Evolutionary conservation across 2,113 vertebrate species (phyloP), one percentile per base, ranked within the genome.

Genomic region (Tragelaphus buxtoni): DNA sequence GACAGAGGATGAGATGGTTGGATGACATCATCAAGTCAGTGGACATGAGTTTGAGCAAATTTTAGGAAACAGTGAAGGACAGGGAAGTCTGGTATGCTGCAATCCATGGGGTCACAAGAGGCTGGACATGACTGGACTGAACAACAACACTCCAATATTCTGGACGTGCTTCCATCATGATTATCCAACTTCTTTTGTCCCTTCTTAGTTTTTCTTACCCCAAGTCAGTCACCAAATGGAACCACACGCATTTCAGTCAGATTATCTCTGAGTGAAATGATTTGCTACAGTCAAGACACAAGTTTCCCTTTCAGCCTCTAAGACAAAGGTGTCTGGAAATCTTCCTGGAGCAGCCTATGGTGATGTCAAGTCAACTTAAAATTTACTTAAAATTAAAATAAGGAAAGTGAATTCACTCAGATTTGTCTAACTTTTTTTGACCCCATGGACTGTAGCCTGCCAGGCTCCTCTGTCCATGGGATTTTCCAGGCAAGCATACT

Each of bases 341-440:
- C 32, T 55, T 56, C 28, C 60, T 88, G 18, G 51, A 88, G 20
- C 0, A 13, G 45, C 35, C 60, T 30, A 53, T 47, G 45, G 6
- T 55, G 89, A 95, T 42, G 12, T 60, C 60, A 56, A 63, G 56
- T 45, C 58, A 56, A 28, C 97, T 47, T 47, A 47, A 47, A 47
- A 47, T 47, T 47, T 47, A 84, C 90, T 96, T 82, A 30, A 90
- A 69, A 63, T 20, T 24, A 60, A 97, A 92, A 85, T 39, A 69
- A 69, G 18, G 32, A 69, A 69, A 69, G 35, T 69, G 18, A 69
- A 12, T 39, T 39, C 18, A 39, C 9, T 69, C 18, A 69, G 65
- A 69, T 69, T 6, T 39, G 65, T 69, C 65, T 18, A 69, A 69
- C n/a, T 39, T 22, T 69, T 39, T 69, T 18, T 0, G 1, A 69